Evolutionary conservation across 2,113 vertebrate genomes (phyloP), one percentile per base, ranked within the genome.

Genomic region (Oreotrochilus melanogaster): DNA sequence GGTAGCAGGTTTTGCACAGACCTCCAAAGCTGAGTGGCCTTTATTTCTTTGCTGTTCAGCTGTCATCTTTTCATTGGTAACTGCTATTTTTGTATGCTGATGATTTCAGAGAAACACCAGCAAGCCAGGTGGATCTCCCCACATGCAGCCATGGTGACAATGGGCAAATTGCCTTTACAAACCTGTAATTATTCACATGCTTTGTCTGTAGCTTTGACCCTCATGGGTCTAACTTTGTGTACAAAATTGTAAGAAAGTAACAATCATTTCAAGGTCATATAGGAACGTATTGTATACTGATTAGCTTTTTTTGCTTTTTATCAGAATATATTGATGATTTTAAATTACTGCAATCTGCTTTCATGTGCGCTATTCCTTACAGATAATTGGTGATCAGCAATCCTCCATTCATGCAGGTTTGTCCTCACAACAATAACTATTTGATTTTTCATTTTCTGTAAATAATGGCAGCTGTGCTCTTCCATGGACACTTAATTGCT

Each of bases 361-460:
- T 72, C 64, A 47, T 71, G 31, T 84, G 76, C 19, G 10, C 54
- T 94, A 16, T 83, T 95, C 78, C 90, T 94, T 86, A 66, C 16
- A 85, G 79, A 74, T 85, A 88, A 97, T 83, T 76, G 58, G 31
- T 47, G 54, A 56, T 88, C 88, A 87, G 75, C 75, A 92, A 57
- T 33, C 66, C 60, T 81, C 62, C 11, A 51, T 95, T 74, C 51
- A 53, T 71, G 60, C 66, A 33, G 62, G 73, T 95, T 93, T 97
- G 57, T 89, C 72, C 50, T 96, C 79, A 86, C 43, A 92, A 78
- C 78, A 95, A 95, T 96, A 96, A 88, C 50, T 79, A 14, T 95
- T 95, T 78, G 58, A 86, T 91, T 97, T 97, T 95, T 95, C 65
- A 75, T 95, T 95, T 96, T 95, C 73, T 95, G 69, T 92, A 95